Conservation (phyloP, 2,888 invertebrate species). For the Lycaena phlaeas region DNA sequence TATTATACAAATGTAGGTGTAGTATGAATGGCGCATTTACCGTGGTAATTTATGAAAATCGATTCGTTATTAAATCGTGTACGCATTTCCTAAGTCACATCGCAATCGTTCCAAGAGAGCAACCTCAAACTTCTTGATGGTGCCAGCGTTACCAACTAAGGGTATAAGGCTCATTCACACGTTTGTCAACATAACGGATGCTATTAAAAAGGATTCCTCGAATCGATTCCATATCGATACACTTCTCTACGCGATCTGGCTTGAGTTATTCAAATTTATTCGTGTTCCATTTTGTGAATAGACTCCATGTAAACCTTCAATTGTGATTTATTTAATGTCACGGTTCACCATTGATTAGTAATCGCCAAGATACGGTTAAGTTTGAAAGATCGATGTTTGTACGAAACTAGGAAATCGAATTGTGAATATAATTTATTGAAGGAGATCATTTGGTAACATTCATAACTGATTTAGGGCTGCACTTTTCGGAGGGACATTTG, state of each 20-base stretch:
- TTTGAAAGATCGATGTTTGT: slow-evolving; percentile 4
- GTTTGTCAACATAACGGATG: slow-evolving; percentile 63
- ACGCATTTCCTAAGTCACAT: not conserved
- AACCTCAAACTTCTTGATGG: no score
- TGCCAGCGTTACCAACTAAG: slow-evolving; percentile 44
- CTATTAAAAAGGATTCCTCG: slow-evolving; percentile 64
- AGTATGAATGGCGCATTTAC: not conserved
- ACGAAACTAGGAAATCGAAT: slow-evolving; percentile 3
- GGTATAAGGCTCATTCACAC: slow-evolving; percentile 69
- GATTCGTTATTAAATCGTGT: not conserved
- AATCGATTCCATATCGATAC: slow-evolving; percentile 37
- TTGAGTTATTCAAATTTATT: slow-evolving; percentile 45
- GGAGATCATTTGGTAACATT: slow-evolving; percentile 6
- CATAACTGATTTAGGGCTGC: not conserved
- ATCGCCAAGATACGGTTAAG: slow-evolving; percentile 18
- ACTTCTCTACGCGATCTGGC: slow-evolving; percentile 5
- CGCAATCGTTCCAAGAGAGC: not conserved
- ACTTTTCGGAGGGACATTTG: not conserved
- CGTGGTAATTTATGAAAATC: slow-evolving; percentile 5
- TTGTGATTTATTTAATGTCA: slow-evolving; percentile 46
- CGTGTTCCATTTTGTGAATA: slow-evolving; percentile 45
- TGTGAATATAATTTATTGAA: slow-evolving; percentile 8
- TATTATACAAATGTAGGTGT: no score
- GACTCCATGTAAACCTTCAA: slow-evolving; percentile 34
- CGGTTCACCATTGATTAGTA: slow-evolving; percentile 21